Evolutionary conservation across 2,113 vertebrate species (phyloP).

Genomic region (Motacilla alba): DNA sequence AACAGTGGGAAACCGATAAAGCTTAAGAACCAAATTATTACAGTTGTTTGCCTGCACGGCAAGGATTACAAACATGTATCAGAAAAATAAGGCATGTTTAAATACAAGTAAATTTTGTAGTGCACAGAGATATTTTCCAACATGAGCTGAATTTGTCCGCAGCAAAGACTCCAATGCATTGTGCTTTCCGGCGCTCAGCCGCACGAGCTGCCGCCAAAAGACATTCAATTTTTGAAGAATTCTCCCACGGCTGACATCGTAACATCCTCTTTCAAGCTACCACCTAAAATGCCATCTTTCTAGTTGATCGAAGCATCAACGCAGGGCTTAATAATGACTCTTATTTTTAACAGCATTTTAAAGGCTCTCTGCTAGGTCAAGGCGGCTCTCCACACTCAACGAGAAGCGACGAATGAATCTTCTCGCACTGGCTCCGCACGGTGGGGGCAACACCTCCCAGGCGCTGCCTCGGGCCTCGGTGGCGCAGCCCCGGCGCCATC

Average conservation of each 20-base stretch:
- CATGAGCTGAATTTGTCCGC: not conserved
- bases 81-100: fast-evolving
- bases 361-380: not conserved
- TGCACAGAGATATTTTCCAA: fast-evolving
- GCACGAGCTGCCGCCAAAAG: fast-evolving
- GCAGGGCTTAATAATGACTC: fast-evolving
- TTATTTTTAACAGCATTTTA: not conserved
- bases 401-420: fast-evolving
- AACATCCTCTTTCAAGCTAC: not conserved
- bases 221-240: not conserved
- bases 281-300: not conserved
- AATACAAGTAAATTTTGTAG: fast-evolving
- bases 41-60: fast-evolving
- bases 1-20: fast-evolving
- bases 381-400: not conserved
- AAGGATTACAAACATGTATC: fast-evolving
- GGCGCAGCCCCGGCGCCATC: slow-evolving; percentile 41
- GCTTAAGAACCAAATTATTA: not conserved
- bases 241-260: fast-evolving
- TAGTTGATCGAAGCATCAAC: not conserved
- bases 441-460: not conserved
- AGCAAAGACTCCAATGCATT: not conserved
- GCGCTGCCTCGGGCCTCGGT: not conserved
- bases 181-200: not conserved
- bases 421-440: fast-evolving